phyloP scores from a whole-genome alignment of 2,888 invertebrate species.

The Allacma fusca region DNA sequence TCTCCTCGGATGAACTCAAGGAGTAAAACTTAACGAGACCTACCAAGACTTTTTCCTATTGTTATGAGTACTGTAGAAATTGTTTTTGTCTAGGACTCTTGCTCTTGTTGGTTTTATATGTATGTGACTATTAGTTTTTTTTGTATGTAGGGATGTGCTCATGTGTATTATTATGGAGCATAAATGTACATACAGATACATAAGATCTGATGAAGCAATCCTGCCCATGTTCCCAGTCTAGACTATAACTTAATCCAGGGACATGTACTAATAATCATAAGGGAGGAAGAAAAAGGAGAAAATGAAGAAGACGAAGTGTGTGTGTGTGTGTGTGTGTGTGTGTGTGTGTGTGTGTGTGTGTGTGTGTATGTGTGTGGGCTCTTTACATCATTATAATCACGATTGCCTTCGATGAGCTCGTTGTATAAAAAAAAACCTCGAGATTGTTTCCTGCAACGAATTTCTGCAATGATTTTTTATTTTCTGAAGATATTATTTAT shows the following conservation, averaged over 20 bases:
- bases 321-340: no score
- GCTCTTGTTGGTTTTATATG: no score
- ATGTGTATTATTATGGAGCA: background rate
- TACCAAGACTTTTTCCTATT: background rate
- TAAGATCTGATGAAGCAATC: background rate
- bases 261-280: background rate
- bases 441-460: slow-evolving; percentile 11
- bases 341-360: background rate
- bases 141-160: background rate
- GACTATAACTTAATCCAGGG: slow-evolving; percentile 8
- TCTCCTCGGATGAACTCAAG: background rate
- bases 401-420: slow-evolving; percentile 37
- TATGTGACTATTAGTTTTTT: background rate
- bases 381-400: slow-evolving; percentile 36
- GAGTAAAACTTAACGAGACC: background rate
- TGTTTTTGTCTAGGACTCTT: no score
- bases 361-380: slow-evolving; percentile 41
- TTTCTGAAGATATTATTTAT: no score
- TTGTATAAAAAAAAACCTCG: slow-evolving; percentile 15
- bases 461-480: no score
- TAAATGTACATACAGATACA: background rate
- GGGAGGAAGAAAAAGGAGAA: background rate
- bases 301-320: no score
- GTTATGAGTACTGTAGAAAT: no score
- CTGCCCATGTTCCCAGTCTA: background rate